A percentile compares a stretch with the other conserved stretches of the same genome.
phyloP scores from a whole-genome alignment of 1,140 invertebrate species.

The Papilio helenus region DNA sequence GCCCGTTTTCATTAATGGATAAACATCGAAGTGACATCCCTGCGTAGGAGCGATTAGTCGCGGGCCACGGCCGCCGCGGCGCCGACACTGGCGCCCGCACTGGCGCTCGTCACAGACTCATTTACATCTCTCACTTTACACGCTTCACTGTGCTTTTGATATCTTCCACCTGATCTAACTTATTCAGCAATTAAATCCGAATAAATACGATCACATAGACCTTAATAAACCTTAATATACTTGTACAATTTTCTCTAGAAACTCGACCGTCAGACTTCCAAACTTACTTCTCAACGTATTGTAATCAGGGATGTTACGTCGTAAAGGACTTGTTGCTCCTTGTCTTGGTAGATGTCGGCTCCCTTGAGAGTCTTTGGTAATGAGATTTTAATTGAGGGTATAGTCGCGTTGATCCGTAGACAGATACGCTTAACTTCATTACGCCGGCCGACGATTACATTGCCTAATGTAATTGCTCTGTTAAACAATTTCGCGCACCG shows the following conservation, averaged over 20 bases:
- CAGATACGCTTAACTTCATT: constrained; percentile 76
- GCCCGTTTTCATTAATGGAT: constrained; percentile 42
- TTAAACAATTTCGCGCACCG: constrained; percentile 59
- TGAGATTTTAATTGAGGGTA: constrained; percentile 80
- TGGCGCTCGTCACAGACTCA: constrained; percentile 55
- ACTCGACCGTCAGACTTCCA: neutral
- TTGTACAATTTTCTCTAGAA: neutral
- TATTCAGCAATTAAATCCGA: neutral
- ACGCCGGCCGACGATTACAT: constrained; percentile 65
- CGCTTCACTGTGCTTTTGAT: neutral
- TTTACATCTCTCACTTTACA: constrained; percentile 56
- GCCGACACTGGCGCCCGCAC: constrained; percentile 46
- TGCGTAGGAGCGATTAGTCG: constrained; percentile 49
- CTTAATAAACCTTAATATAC: too few relatives aligned
- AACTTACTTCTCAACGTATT: neutral
- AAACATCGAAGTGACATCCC: constrained; percentile 47
- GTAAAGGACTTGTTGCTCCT: constrained; percentile 18
- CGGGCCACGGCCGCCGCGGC: constrained; percentile 42
- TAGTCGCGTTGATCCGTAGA: constrained; percentile 61
- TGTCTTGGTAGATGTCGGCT: constrained; percentile 12
- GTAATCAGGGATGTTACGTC: neutral
- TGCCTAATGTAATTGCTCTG: constrained; percentile 76
- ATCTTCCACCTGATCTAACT: constrained; percentile 15
- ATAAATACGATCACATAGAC: neutral
- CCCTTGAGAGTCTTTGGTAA: constrained; percentile 56